Conservation (phyloP, 2,797 vertebrate species). For the Heliangelus exortis region DNA sequence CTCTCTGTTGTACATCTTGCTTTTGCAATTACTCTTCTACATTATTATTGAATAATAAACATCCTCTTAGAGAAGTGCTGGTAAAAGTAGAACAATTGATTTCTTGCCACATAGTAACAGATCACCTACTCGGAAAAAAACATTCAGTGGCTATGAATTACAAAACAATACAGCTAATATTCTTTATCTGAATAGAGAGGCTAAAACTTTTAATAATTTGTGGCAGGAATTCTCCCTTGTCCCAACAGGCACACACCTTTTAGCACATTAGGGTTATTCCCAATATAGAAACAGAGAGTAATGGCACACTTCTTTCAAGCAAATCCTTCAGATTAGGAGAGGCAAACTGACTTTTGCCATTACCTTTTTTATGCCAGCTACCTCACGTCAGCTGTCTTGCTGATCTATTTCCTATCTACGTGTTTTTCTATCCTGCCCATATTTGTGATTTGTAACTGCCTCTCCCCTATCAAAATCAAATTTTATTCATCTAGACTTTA, state of each 20-base stretch:
- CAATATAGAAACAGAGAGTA: neutral
- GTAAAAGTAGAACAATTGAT: neutral
- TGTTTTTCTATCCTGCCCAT: neutral
- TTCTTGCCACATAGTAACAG: neutral
- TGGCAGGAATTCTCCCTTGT: neutral
- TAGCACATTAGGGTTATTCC: neutral
- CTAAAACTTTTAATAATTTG: neutral
- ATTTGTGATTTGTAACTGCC: neutral
- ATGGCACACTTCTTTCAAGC: neutral
- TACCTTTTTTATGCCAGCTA: neutral
- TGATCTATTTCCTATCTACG: neutral
- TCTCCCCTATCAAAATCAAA: neutral
- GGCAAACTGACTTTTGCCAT: neutral
- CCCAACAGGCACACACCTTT: neutral
- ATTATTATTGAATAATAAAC: neutral
- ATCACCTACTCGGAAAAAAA: neutral
- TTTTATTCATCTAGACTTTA: neutral
- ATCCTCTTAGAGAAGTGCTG: neutral
- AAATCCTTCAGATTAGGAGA: neutral
- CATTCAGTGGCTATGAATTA: neutral
- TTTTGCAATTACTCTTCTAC: neutral
- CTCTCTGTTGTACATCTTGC: neutral
- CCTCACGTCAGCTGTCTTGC: neutral
- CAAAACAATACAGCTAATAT: neutral
- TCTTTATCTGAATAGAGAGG: neutral